A percentile compares a stretch with the other conserved stretches of the same genome.
These are phyloP conservation scores for Rhinophrynus dorsalis DNA, from an alignment of 2,797 vertebrate species.

Conservation along the genomic window DNA sequence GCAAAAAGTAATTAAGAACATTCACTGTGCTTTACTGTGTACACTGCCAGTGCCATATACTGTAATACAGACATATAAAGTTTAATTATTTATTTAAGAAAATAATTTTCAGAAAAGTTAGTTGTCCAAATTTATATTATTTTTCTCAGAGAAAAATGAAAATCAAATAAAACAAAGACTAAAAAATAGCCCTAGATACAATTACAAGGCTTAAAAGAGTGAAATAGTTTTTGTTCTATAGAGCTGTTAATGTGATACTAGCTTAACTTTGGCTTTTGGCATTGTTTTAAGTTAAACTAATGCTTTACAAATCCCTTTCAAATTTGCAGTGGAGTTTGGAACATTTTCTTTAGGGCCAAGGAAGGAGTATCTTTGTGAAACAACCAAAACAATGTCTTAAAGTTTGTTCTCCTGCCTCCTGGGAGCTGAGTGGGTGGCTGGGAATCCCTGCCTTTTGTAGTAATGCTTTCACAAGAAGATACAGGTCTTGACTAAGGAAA, in stretches of 20 bases:
- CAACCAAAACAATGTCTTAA: conserved; percentile 53
- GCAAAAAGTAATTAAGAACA: too few species aligned
- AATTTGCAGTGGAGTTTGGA: conserved; percentile 39
- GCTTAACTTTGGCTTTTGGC: conserved; percentile 46
- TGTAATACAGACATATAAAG: too few species aligned
- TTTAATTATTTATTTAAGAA: too few species aligned
- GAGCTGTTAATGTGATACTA: conserved; percentile 42
- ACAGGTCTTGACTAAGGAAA: conserved; percentile 20
- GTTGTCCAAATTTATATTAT: too few species aligned
- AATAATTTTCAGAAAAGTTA: too few species aligned
- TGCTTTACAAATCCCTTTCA: conserved; percentile 52
- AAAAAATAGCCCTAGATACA: background rate
- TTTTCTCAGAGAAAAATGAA: too few species aligned
- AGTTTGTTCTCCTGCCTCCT: conserved; percentile 53
- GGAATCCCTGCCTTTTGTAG: conserved; percentile 49
- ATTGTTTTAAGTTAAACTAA: conserved; percentile 45
- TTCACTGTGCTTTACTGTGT: too few species aligned
- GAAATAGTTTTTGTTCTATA: conserved; percentile 41
- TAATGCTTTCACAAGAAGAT: conserved; percentile 51
- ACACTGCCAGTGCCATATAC: too few species aligned
- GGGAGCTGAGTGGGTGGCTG: conserved; percentile 58
- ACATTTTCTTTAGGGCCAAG: conserved; percentile 49
- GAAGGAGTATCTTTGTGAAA: conserved; percentile 52
- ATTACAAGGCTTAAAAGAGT: background rate
- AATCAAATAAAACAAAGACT: too few species aligned